phyloP scores from a whole-genome alignment of 1,140 invertebrate species.

The Drosophila kanapiae region DNA sequence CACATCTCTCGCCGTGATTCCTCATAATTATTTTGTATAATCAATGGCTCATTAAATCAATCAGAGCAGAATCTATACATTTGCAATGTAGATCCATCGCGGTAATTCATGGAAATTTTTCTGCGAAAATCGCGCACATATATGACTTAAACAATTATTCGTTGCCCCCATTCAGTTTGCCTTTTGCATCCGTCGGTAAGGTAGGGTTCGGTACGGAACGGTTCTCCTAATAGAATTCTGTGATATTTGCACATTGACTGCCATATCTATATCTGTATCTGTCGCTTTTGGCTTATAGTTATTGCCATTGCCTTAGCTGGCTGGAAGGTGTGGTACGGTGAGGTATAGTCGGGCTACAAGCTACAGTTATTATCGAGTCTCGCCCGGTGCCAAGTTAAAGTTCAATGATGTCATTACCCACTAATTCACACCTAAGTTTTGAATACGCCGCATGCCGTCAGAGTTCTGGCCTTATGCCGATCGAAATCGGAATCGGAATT shows the following conservation, averaged over 20 bases:
- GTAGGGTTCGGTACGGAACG: neutral
- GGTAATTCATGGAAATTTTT: conserved; percentile 77
- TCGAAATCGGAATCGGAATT: conserved; percentile 24
- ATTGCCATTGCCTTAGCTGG: conserved; percentile 46
- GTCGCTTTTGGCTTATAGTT: conserved; percentile 29
- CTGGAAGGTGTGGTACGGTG: conserved; percentile 68
- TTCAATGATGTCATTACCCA: conserved; percentile 83
- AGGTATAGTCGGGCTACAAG: conserved; percentile 49
- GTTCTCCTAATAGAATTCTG: conserved; percentile 65
- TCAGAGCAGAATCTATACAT: conserved; percentile 69
- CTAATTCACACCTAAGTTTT: conserved; percentile 83
- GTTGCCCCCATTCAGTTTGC: conserved; percentile 62
- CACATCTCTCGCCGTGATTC: conserved; percentile 7
- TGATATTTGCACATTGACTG: conserved; percentile 67
- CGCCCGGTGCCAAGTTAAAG: conserved; percentile 74
- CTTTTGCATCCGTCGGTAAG: conserved; percentile 40
- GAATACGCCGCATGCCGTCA: conserved; percentile 51
- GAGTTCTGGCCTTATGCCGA: conserved; percentile 45
- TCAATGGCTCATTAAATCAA: conserved; percentile 70
- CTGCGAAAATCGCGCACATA: conserved; percentile 41
- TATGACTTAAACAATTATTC: conserved; percentile 64
- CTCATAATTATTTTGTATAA: conserved; percentile 55
- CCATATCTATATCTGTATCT: conserved; percentile 32
- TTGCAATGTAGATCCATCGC: conserved; percentile 61
- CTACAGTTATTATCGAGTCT: conserved; percentile 69